Conservation (phyloP, 2,888 invertebrate genomes). For the Caenorhabditis virilis region DNA sequence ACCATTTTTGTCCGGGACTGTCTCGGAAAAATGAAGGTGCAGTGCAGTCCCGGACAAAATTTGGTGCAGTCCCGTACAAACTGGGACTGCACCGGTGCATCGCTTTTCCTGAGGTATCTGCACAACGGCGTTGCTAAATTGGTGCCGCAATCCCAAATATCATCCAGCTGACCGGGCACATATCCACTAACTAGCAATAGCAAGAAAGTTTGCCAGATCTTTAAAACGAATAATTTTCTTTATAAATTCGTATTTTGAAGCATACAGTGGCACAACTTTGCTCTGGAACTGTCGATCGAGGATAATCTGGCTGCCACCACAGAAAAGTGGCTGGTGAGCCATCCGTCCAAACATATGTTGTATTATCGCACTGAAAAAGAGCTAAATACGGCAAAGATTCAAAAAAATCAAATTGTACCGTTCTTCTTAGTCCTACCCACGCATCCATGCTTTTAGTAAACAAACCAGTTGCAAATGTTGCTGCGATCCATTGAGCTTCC, state of each 20-base stretch:
- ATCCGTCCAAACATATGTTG: slow-evolving; percentile 23
- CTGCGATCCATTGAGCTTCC: slow-evolving; percentile 27
- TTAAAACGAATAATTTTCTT: neutral
- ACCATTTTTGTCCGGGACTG: too few relatives aligned
- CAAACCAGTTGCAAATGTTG: slow-evolving; percentile 4
- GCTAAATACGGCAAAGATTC: neutral
- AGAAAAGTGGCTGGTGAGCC: slow-evolving; percentile 19
- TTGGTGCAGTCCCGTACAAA: too few relatives aligned
- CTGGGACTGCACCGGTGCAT: too few relatives aligned
- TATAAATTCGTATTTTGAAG: neutral
- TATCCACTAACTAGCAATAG: slow-evolving; percentile 7
- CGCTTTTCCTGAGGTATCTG: too few relatives aligned
- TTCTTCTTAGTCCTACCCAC: slow-evolving; percentile 22
- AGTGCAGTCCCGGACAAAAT: too few relatives aligned
- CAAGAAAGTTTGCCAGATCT: slow-evolving; percentile 12
- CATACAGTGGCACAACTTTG: slow-evolving; percentile 19
- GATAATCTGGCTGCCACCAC: slow-evolving; percentile 30
- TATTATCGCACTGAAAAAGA: slow-evolving; percentile 20
- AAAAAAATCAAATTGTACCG: too few relatives aligned
- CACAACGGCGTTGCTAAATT: slow-evolving; percentile 24
- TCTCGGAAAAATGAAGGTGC: too few relatives aligned
- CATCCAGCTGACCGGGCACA: slow-evolving; percentile 21
- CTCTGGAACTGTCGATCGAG: slow-evolving; percentile 12
- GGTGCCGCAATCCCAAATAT: slow-evolving; percentile 31
- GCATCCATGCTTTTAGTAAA: slow-evolving; percentile 14